phyloP scores from a whole-genome alignment of 2,888 invertebrate genomes.

The Bembecia ichneumoniformis region DNA sequence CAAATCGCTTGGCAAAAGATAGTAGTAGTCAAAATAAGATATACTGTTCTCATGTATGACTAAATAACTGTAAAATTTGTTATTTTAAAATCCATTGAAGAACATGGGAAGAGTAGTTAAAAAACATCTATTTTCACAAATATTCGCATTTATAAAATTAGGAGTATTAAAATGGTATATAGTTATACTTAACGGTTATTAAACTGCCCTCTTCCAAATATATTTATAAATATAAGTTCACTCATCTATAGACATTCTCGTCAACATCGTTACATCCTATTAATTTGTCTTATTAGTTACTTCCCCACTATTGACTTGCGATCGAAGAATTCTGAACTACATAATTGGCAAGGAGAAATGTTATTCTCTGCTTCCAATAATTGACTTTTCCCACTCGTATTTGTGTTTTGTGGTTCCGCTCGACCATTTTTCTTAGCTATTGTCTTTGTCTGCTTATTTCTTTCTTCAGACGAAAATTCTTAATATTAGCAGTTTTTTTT shows the following conservation, averaged over 20 bases:
- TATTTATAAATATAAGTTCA: too few relatives aligned
- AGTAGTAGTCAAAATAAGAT: neutral
- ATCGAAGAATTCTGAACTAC: constrained; percentile 29
- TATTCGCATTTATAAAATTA: too few relatives aligned
- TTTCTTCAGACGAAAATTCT: constrained; percentile 8
- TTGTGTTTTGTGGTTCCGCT: constrained; percentile 15
- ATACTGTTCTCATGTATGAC: too few relatives aligned
- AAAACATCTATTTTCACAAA: too few relatives aligned
- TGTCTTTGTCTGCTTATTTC: constrained; percentile 21
- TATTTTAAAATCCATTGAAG: too few relatives aligned
- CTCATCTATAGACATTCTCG: constrained; percentile 1
- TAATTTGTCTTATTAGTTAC: constrained; percentile 33
- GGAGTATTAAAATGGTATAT: too few relatives aligned
- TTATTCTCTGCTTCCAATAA: constrained; percentile 34
- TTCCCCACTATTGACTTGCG: constrained; percentile 16
- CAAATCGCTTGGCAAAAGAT: too few relatives aligned
- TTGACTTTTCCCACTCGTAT: constrained; percentile 28
- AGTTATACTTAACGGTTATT: too few relatives aligned
- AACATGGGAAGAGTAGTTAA: too few relatives aligned
- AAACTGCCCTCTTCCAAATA: too few relatives aligned
- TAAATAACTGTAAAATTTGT: too few relatives aligned
- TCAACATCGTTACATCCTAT: constrained; percentile 9
- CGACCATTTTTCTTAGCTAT: constrained; percentile 22
- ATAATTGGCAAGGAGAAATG: constrained; percentile 41
- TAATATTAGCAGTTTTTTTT: too few relatives aligned